Conservation (phyloP, 2,113 vertebrate genomes). For the Haplotaxodon microlepis region DNA sequence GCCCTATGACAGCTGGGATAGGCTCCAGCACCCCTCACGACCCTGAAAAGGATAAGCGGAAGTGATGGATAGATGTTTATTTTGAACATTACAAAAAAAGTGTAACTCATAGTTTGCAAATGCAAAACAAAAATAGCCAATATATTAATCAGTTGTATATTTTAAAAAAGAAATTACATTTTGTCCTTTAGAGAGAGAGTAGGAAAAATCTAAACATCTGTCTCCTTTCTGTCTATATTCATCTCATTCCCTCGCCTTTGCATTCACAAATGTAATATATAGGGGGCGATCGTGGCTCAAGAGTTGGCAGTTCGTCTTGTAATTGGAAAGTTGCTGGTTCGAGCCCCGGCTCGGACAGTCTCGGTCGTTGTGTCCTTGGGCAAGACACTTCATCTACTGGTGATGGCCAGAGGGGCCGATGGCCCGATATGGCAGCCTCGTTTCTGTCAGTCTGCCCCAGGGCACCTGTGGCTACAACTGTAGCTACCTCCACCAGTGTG, state of each 20-base stretch:
- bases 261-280: neutral
- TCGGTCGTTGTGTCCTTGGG: neutral
- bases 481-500: neutral
- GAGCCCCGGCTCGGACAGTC: neutral
- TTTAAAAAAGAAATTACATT: neutral
- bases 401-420: neutral
- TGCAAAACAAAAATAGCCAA: neutral
- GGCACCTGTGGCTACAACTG: neutral
- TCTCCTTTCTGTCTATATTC: neutral
- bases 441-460: neutral
- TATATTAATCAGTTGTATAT: neutral
- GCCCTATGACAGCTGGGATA: no score
- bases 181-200: neutral
- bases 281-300: neutral
- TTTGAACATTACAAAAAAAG: neutral
- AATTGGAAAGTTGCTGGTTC: neutral
- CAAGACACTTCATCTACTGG: neutral
- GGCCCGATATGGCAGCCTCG: neutral
- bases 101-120: neutral
- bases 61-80: no score
- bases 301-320: neutral
- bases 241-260: neutral
- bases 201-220: neutral
- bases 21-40: no score
- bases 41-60: no score